Evolutionary conservation across 2,888 invertebrate species (phyloP).

Genomic region (Hanleya hanleyi): DNA sequence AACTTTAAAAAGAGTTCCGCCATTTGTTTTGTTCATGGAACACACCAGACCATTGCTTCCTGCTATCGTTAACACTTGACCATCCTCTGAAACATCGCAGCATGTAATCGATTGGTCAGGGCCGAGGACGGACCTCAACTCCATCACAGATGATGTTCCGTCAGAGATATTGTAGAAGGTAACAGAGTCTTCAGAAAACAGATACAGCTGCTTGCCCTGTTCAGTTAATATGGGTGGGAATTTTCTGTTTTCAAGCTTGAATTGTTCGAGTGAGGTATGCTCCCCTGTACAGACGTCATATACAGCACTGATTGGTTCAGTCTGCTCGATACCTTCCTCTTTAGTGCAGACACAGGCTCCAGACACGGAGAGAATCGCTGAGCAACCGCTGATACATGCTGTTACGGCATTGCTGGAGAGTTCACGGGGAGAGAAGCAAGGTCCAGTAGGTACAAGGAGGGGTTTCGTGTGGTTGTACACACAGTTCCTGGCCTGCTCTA

Average conservation of each 20-base stretch:
- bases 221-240: background rate
- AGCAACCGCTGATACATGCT: background rate
- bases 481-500: constrained; percentile 36
- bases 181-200: background rate
- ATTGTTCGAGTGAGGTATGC: background rate
- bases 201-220: background rate
- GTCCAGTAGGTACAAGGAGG: constrained; percentile 50
- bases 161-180: background rate
- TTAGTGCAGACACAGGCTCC: background rate
- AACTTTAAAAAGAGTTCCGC: no score
- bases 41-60: no score
- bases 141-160: no score
- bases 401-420: background rate
- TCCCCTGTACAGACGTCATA: background rate
- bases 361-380: background rate
- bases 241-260: background rate
- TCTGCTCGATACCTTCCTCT: background rate
- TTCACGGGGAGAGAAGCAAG: constrained; percentile 41
- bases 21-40: no score
- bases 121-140: no score
- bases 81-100: no score
- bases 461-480: constrained; percentile 38
- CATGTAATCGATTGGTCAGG: no score
- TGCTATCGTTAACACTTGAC: no score
- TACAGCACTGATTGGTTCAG: background rate